Percentiles rank a stretch among this genome's conserved stretches.
These are phyloP conservation scores for Pemphigus obesinymphae DNA, from an alignment of 1,140 invertebrate genomes.

Conservation along the genomic window DNA sequence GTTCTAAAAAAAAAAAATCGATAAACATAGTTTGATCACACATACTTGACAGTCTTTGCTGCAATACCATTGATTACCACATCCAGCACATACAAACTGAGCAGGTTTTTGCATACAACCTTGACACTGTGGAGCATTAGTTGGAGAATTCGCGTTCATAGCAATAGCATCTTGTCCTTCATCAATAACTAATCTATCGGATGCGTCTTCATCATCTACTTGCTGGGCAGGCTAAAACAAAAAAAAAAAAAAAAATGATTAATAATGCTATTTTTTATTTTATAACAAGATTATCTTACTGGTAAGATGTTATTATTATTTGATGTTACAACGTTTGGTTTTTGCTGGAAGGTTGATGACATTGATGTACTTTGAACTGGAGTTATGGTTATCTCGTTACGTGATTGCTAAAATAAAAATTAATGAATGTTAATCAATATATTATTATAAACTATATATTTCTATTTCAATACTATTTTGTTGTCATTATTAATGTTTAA, in stretches of 20 bases:
- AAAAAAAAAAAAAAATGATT: background rate
- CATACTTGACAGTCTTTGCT: slow-evolving; percentile 78
- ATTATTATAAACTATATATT: too few relatives aligned
- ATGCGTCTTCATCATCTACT: slow-evolving; percentile 56
- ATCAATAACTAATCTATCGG: slow-evolving; percentile 61
- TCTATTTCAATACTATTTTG: too few relatives aligned
- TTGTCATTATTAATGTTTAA: too few relatives aligned
- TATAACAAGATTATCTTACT: background rate
- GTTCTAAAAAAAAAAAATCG: background rate
- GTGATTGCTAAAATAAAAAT: slow-evolving; percentile 46
- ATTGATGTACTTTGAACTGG: slow-evolving; percentile 51
- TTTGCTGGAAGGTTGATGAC: slow-evolving; percentile 29
- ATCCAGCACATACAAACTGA: slow-evolving; percentile 79
- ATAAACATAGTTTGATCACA: background rate
- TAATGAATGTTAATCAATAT: background rate
- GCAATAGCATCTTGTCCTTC: slow-evolving; percentile 55
- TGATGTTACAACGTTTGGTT: background rate
- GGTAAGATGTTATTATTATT: too few relatives aligned
- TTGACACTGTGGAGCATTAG: slow-evolving; percentile 64
- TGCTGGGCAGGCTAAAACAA: background rate
- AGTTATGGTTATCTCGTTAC: slow-evolving; percentile 58
- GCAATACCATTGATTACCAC: slow-evolving; percentile 86
- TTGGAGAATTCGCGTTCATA: slow-evolving; percentile 47
- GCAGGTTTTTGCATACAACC: slow-evolving; percentile 71
- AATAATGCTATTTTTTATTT: slow-evolving; percentile 47